Percentiles rank a stretch among this genome's conserved stretches.
These are phyloP conservation scores for Actinemys pallida DNA, from an alignment of 2,113 vertebrate genomes.

Conservation along the genomic window DNA sequence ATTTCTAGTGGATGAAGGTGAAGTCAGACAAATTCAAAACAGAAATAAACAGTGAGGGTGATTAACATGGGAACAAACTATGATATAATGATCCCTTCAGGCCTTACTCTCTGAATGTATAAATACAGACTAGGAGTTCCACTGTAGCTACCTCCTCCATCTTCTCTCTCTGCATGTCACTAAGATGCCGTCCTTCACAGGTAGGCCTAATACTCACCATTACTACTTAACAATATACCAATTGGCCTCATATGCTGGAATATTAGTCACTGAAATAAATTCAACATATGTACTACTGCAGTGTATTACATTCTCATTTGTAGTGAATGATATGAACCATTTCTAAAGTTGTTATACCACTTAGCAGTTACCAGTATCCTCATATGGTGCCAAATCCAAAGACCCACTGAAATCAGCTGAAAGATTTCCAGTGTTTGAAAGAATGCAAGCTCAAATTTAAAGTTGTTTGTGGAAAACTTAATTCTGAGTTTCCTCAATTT, in stretches of 20 bases:
- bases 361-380: background rate
- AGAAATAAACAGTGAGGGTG: background rate
- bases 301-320: background rate
- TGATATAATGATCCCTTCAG: background rate
- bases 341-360: background rate
- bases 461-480: background rate
- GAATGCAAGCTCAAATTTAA: background rate
- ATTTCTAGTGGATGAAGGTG: background rate
- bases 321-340: background rate
- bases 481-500: background rate
- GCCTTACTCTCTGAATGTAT: background rate
- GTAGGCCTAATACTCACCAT: background rate
- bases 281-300: background rate
- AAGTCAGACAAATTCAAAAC: background rate
- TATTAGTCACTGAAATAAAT: background rate
- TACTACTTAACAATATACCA: background rate
- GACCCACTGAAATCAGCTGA: background rate
- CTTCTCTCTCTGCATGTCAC: background rate
- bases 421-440: background rate
- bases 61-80: background rate
- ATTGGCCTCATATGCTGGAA: background rate
- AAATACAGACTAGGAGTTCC: background rate
- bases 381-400: background rate
- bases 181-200: background rate
- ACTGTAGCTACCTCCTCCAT: background rate